These are phyloP conservation scores for Elephas maximus DNA, from an alignment of 2,113 vertebrate genomes.

Conservation along the genomic window DNA sequence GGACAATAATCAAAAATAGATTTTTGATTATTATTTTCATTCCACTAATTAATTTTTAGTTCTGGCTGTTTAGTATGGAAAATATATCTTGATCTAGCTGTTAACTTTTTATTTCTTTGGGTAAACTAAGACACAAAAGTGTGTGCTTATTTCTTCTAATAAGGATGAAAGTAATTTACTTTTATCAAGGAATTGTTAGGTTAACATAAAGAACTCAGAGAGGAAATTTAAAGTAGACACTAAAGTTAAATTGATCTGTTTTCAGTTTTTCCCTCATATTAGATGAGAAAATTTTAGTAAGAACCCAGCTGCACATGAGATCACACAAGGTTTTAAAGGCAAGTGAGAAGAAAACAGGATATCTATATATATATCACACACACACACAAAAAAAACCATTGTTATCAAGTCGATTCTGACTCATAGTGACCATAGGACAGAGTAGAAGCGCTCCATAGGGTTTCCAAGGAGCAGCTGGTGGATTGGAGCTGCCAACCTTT, in stretches of 20 bases:
- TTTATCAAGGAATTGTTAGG: not conserved
- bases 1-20: not conserved
- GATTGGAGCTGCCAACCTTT: too few species aligned
- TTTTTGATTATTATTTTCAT: not conserved
- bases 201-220: constrained; percentile 30
- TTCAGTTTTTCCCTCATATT: not conserved
- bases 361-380: not conserved
- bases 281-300: constrained; percentile 18
- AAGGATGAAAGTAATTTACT: not conserved
- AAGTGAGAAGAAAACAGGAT: not conserved
- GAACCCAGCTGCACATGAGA: not conserved
- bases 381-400: not conserved
- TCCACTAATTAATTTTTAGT: constrained; percentile 2
- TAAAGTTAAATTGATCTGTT: not conserved
- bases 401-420: too few species aligned
- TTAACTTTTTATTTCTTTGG: not conserved
- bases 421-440: too few species aligned
- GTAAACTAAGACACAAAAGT: not conserved
- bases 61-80: not conserved
- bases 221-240: not conserved
- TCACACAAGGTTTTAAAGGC: not conserved
- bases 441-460: too few species aligned
- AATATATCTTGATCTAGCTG: not conserved
- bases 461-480: too few species aligned
- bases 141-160: not conserved